Evolutionary conservation across 2,888 invertebrate genomes (phyloP).

Genomic region (Melanostoma scalare): DNA sequence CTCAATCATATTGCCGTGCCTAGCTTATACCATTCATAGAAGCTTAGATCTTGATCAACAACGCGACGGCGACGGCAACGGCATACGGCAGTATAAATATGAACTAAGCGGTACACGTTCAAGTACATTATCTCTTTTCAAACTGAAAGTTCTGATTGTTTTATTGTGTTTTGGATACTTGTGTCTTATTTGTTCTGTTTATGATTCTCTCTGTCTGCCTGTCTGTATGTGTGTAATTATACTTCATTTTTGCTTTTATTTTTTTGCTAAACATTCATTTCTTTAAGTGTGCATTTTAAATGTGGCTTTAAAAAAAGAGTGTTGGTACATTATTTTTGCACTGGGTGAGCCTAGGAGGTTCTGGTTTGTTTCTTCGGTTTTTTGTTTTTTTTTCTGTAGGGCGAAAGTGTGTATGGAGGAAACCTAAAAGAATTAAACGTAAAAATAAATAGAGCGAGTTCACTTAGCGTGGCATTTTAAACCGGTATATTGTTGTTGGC

Average conservation of each 20-base stretch:
- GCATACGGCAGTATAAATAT: background rate
- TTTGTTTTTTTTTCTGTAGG: conserved; percentile 41
- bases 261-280: conserved; percentile 14
- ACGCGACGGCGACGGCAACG: too few species aligned
- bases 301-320: conserved; percentile 21
- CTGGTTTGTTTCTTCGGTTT: conserved; percentile 21
- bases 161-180: conserved; percentile 40
- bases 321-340: background rate
- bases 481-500: conserved; percentile 62
- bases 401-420: conserved; percentile 41
- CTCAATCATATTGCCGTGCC: too few species aligned
- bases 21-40: too few species aligned
- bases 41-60: too few species aligned
- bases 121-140: conserved; percentile 25
- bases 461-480: conserved; percentile 71
- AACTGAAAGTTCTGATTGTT: conserved; percentile 53
- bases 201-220: conserved; percentile 4
- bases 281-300: conserved; percentile 49
- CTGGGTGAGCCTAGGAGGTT: conserved; percentile 42
- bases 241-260: conserved; percentile 31
- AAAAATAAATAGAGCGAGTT: conserved; percentile 71
- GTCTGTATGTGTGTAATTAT: conserved; percentile 37
- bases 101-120: background rate
- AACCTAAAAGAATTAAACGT: conserved; percentile 67
- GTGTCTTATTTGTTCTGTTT: conserved; percentile 45